Evolutionary conservation across 2,888 invertebrate species (phyloP).

Genomic region (Perizoma affinitatum): DNA sequence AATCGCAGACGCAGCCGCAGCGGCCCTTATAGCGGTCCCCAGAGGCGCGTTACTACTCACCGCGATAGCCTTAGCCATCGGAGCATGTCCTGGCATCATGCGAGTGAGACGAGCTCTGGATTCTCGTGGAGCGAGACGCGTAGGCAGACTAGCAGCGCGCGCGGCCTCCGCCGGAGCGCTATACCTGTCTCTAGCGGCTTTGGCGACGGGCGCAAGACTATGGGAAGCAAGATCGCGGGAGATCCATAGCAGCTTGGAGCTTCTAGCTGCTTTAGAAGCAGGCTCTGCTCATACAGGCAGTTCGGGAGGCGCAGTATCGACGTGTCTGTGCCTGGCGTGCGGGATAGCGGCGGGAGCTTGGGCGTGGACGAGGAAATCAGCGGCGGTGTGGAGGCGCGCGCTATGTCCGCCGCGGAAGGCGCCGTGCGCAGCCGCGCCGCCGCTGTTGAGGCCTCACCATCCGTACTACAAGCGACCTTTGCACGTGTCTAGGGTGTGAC

Average conservation of each 20-base stretch:
- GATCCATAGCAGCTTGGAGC: slow-evolving; percentile 9
- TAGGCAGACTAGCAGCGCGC: slow-evolving; percentile 89
- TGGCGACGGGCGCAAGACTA: slow-evolving; percentile 87
- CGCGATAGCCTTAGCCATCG: slow-evolving; percentile 88
- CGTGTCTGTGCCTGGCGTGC: slow-evolving; percentile 85
- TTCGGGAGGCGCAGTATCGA: slow-evolving; percentile 76
- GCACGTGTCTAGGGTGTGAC: slow-evolving; percentile 74
- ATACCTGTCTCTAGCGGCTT: slow-evolving; percentile 89
- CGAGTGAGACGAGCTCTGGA: slow-evolving; percentile 86
- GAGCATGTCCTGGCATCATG: slow-evolving; percentile 90
- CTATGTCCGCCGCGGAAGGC: slow-evolving; percentile 76
- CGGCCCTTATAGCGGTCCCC: slow-evolving; percentile 86
- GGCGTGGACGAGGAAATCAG: slow-evolving; percentile 84
- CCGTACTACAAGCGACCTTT: slow-evolving; percentile 75
- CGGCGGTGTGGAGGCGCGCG: slow-evolving; percentile 86
- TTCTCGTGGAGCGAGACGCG: slow-evolving; percentile 86
- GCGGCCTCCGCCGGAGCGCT: slow-evolving; percentile 91
- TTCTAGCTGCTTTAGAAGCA: slow-evolving; percentile 83
- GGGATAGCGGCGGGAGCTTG: slow-evolving; percentile 87
- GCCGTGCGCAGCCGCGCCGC: slow-evolving; percentile 64
- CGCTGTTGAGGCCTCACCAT: slow-evolving; percentile 64
- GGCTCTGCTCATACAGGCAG: slow-evolving; percentile 73
- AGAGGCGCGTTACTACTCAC: slow-evolving; percentile 85
- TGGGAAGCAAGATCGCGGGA: slow-evolving; percentile 21
- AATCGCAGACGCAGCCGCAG: slow-evolving; percentile 85